These are phyloP conservation scores for Rhipidura dahli DNA, from an alignment of 2,113 vertebrate genomes.

Conservation along the genomic window DNA sequence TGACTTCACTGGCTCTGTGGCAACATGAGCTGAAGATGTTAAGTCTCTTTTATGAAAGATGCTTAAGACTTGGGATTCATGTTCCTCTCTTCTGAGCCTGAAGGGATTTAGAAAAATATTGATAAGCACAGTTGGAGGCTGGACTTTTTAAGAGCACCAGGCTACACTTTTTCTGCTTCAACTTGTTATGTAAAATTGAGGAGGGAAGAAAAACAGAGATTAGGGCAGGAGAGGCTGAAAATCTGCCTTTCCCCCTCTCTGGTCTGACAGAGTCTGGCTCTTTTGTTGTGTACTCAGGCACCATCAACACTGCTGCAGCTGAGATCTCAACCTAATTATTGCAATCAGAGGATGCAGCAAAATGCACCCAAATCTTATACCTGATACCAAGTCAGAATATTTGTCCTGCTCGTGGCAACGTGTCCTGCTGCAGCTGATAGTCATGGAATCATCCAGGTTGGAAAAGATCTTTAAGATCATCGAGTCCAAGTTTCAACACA, in stretches of 20 bases:
- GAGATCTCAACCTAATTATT: not conserved
- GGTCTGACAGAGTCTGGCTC: not conserved
- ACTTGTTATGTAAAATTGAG: slow-evolving; percentile 9
- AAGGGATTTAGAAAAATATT: slow-evolving; percentile 18
- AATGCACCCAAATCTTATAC: not conserved
- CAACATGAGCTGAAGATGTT: not conserved
- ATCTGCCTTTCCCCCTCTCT: not conserved
- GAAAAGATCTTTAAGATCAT: not conserved
- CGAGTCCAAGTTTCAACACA: not conserved
- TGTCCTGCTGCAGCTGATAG: not conserved
- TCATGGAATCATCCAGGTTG: not conserved
- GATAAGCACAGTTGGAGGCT: not conserved
- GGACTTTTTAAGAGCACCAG: not conserved
- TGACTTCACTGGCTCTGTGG: not conserved
- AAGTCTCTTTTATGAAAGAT: slow-evolving; percentile 21
- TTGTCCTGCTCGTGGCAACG: fast-evolving
- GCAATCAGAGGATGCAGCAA: not conserved
- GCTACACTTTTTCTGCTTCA: not conserved
- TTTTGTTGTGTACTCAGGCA: not conserved
- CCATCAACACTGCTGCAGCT: not conserved
- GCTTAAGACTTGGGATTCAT: not conserved
- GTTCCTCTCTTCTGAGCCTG: not conserved
- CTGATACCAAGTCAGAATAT: fast-evolving
- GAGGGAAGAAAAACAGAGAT: not conserved
- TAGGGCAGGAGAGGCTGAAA: not conserved